Percentiles rank a stretch among this genome's conserved stretches.
Evolutionary conservation across 2,113 vertebrate species (phyloP).

Genomic region (Daboia siamensis): DNA sequence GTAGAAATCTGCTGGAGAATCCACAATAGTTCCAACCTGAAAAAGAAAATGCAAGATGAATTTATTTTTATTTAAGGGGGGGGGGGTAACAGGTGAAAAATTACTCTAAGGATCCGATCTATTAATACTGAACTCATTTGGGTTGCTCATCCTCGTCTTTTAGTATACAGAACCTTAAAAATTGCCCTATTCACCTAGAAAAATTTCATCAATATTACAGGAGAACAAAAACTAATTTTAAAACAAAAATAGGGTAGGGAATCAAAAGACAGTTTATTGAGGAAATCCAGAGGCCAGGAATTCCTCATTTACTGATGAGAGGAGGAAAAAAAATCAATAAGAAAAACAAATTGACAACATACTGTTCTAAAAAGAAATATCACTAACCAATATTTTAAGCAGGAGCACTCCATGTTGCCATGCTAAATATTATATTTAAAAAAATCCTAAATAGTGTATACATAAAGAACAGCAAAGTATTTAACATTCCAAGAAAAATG

Average conservation of each 20-base stretch:
- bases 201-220: not conserved
- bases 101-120: not conserved
- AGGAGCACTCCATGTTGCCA: not conserved
- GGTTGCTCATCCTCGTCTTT: not conserved
- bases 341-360: not conserved
- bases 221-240: not conserved
- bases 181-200: not conserved
- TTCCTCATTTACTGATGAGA: not conserved
- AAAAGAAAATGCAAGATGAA: slow-evolving; percentile 22
- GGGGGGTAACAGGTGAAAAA: not conserved
- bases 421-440: not conserved
- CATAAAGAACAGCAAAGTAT: not conserved
- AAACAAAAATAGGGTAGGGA: not conserved
- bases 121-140: not conserved
- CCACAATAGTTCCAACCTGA: slow-evolving; percentile 89
- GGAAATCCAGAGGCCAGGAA: not conserved
- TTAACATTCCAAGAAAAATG: not conserved
- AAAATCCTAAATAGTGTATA: not conserved
- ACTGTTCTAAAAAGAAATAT: not conserved
- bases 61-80: not conserved
- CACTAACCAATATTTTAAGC: not conserved
- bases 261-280: not conserved
- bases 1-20: slow-evolving; percentile 90
- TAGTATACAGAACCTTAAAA: not conserved
- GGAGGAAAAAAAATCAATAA: not conserved